These are phyloP conservation scores for Emydocephalus ijimae DNA, from an alignment of 2,113 vertebrate genomes.

Conservation along the genomic window DNA sequence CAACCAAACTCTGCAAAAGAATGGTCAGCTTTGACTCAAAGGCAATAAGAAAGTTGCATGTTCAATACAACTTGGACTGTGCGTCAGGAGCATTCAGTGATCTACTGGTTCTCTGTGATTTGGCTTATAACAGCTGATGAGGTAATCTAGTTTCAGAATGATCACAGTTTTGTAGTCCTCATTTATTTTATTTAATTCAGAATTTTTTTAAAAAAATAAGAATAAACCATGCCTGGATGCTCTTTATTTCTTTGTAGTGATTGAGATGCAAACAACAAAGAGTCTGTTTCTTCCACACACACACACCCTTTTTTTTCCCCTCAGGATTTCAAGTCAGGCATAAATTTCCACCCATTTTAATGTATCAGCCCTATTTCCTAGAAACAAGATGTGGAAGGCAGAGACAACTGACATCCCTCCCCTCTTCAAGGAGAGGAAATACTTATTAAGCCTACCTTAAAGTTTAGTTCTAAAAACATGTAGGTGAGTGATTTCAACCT, in stretches of 20 bases:
- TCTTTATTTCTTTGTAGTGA: slow-evolving; percentile 12
- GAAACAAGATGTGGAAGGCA: slow-evolving; percentile 28
- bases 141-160: not conserved
- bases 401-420: not conserved
- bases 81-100: not conserved
- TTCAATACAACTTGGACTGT: not conserved
- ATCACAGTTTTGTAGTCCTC: not conserved
- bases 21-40: not conserved
- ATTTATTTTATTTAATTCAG: not conserved
- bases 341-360: slow-evolving; percentile 35
- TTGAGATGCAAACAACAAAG: not conserved
- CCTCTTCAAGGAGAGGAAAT: slow-evolving; percentile 30
- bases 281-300: not conserved
- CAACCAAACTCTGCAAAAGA: not conserved
- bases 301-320: no score
- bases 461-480: not conserved
- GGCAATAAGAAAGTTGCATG: not conserved
- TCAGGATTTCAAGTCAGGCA: slow-evolving; percentile 31
- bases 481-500: not conserved
- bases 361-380: slow-evolving; percentile 34
- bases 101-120: not conserved
- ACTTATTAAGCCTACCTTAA: slow-evolving; percentile 37
- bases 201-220: not conserved
- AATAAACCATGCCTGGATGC: not conserved
- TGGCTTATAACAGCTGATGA: not conserved